Evolutionary conservation across 2,113 vertebrate species (phyloP).

Genomic region (Microcebus griseorufus): DNA sequence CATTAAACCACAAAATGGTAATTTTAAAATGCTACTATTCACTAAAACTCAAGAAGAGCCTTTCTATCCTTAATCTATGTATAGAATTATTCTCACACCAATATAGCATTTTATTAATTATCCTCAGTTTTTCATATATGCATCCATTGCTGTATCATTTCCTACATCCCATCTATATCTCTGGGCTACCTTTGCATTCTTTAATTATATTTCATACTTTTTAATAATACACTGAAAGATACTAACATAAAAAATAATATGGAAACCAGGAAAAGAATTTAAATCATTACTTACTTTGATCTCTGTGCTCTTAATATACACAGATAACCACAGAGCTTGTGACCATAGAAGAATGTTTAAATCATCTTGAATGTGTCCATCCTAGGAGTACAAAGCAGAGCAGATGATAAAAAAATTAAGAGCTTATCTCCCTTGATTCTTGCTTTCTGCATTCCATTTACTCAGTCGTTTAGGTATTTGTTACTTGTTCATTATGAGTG

Average conservation of each 20-base stretch:
- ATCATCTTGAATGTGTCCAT: rapidly evolving
- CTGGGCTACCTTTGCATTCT: neutral
- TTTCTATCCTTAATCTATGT: too few relatives aligned
- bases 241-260: neutral
- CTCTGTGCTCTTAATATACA: neutral
- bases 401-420: neutral
- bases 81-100: neutral
- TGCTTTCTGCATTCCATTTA: neutral
- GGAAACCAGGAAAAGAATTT: neutral
- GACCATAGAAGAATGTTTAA: rapidly evolving
- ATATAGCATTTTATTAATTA: neutral
- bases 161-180: neutral
- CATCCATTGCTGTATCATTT: neutral
- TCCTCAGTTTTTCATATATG: neutral
- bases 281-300: neutral
- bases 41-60: neutral
- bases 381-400: neutral
- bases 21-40: neutral
- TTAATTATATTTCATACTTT: neutral
- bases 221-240: neutral
- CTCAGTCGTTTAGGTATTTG: neutral
- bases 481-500: neutral
- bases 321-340: neutral
- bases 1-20: neutral
- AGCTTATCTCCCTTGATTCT: too few relatives aligned